These are phyloP conservation scores for Yponomeuta malinellus DNA, from an alignment of 2,888 invertebrate genomes.

Conservation along the genomic window DNA sequence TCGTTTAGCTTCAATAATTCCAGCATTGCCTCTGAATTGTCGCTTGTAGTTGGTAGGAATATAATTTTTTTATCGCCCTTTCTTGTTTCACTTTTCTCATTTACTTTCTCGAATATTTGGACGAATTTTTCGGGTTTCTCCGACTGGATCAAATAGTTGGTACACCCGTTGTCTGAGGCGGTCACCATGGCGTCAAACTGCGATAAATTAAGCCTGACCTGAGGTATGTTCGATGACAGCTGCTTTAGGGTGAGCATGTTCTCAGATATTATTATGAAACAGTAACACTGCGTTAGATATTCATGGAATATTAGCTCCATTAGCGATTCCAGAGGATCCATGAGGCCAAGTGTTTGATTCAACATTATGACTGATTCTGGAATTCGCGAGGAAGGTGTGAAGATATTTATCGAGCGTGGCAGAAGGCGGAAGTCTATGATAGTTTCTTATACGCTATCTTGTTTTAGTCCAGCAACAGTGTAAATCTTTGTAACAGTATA, in stretches of 20 bases:
- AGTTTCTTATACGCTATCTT: too few relatives aligned
- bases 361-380: neutral
- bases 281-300: slow-evolving; percentile 30
- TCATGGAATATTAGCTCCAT: slow-evolving; percentile 2
- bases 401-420: too few relatives aligned
- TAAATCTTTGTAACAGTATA: too few relatives aligned
- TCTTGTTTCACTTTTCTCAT: slow-evolving; percentile 49
- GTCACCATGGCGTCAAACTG: slow-evolving; percentile 28
- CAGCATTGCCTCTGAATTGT: slow-evolving; percentile 26
- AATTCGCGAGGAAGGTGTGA: too few relatives aligned
- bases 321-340: neutral
- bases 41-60: slow-evolving; percentile 41
- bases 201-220: slow-evolving; percentile 21
- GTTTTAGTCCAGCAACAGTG: too few relatives aligned
- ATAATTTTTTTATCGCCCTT: slow-evolving; percentile 63
- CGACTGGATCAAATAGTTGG: slow-evolving; percentile 59
- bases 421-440: too few relatives aligned
- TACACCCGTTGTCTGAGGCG: slow-evolving; percentile 63
- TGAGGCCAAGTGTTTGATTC: neutral
- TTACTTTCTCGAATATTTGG: slow-evolving; percentile 49
- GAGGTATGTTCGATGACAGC: slow-evolving; percentile 29
- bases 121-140: slow-evolving; percentile 51
- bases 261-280: slow-evolving; percentile 53
- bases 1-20: slow-evolving; percentile 44
- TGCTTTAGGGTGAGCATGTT: slow-evolving; percentile 29